phyloP scores from a whole-genome alignment of 2,113 vertebrate species.

The Zingel zingel region DNA sequence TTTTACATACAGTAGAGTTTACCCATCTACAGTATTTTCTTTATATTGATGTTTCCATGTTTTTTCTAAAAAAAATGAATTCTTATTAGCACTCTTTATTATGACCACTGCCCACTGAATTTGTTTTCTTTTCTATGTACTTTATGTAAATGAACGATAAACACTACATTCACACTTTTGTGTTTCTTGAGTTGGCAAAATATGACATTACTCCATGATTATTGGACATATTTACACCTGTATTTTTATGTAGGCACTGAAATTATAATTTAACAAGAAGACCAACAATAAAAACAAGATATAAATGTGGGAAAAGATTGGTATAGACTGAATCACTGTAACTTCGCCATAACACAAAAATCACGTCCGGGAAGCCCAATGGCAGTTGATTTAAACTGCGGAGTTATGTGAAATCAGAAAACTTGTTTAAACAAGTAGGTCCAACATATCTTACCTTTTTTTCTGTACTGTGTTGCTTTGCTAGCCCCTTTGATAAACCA shows the following conservation, averaged over 20 bases:
- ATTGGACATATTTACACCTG: neutral
- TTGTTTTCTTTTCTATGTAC: neutral
- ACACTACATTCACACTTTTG: neutral
- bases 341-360: no score
- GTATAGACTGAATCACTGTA: no score
- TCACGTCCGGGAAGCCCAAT: no score
- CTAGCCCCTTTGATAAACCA: no score
- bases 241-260: neutral
- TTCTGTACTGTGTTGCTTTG: no score
- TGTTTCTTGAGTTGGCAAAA: neutral
- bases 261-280: neutral
- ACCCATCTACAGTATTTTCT: neutral
- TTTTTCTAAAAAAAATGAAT: neutral
- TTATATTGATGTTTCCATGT: neutral
- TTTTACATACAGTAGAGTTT: neutral
- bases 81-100: neutral
- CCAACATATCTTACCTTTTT: no score
- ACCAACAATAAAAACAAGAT: no score
- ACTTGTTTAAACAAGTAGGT: no score
- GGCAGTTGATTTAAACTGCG: no score
- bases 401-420: no score
- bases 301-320: no score
- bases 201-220: neutral
- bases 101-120: neutral
- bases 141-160: neutral